Base-by-base conservation (phyloP, 2,113 vertebrate species). In the Macrotus californicus region DNA sequence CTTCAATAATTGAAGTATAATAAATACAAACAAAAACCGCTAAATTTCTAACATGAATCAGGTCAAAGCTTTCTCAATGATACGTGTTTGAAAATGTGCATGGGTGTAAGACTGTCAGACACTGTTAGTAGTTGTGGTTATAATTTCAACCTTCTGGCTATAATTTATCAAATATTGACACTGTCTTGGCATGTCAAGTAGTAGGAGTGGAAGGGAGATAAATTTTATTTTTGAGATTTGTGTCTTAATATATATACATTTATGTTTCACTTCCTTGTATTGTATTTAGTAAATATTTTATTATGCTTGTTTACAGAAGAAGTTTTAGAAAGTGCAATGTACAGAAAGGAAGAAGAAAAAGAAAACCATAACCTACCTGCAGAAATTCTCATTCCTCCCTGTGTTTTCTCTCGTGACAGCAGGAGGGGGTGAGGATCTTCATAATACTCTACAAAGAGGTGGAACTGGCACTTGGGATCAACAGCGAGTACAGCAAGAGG, bases 401-500 rank as follows among this genome's bases (percentile, higher is more conserved):
- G 70, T 87, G 50, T 94, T 93, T 96, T 97, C 4, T 50, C 95
- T 91, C 93, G 85, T 97, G 54, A 94, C 97, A 99, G 99, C 99
- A 99, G 99, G 99, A 99, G 97, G 99, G 99, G 2, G 99, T 99
- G 94, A 98, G 97, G 56, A 98, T 99, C 92, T 99, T 99, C 91
- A 98, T 99, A 79, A 99, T 99, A 98, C 98, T 99, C 43, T 99
- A 99, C 97, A 99, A 99, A 95, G 99, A 99, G 94, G 99, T 99
- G 96, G 99, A 99, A 97, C 97, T 99, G 13, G 99, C 99, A 26
- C 98, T 99, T 8, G 99, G 99, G 12, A 99, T 99, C 98, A 99
- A 99, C 97, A 99, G 99, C 1, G 99, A 98, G 48, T 99, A 99
- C 92, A 99, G 99, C 98, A 99, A 99, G 98, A 96, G 98, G 87